Evolutionary conservation across 2,888 invertebrate genomes (phyloP).

Genomic region (Drosophila hamatofila): DNA sequence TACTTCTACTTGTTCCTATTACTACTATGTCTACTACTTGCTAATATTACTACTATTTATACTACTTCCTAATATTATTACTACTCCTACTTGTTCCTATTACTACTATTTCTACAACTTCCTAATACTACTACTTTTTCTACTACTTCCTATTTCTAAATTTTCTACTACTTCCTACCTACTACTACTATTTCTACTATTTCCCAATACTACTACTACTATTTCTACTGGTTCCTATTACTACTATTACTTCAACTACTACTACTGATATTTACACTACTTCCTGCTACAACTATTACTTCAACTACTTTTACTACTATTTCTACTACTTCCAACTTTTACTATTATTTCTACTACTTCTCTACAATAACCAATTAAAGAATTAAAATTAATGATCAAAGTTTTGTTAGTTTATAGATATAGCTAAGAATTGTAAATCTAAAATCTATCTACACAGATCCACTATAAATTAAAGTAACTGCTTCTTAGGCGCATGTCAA

Average conservation of each 20-base stretch:
- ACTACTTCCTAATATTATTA: background rate
- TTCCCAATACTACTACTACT: background rate
- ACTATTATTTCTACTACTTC: too few species aligned
- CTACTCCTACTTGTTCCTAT: too few species aligned
- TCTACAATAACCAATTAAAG: too few species aligned
- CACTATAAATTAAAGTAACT: too few species aligned
- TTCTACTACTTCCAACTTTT: too few species aligned
- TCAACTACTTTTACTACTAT: background rate
- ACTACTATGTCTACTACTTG: background rate
- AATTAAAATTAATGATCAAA: too few species aligned
- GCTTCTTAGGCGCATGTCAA: too few species aligned
- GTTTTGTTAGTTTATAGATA: too few species aligned
- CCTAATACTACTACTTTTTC: too few species aligned
- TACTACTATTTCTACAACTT: background rate
- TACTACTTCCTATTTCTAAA: too few species aligned
- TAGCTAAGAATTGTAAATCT: too few species aligned
- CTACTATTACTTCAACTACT: background rate
- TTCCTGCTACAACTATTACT: background rate
- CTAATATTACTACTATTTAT: background rate
- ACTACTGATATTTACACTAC: background rate
- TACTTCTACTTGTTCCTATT: background rate
- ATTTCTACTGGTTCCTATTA: background rate
- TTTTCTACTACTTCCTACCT: background rate
- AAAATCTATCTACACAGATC: too few species aligned
- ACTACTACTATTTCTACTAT: background rate